Conservation (phyloP, 2,113 vertebrate species). For the Malurus alboscapulatus region DNA sequence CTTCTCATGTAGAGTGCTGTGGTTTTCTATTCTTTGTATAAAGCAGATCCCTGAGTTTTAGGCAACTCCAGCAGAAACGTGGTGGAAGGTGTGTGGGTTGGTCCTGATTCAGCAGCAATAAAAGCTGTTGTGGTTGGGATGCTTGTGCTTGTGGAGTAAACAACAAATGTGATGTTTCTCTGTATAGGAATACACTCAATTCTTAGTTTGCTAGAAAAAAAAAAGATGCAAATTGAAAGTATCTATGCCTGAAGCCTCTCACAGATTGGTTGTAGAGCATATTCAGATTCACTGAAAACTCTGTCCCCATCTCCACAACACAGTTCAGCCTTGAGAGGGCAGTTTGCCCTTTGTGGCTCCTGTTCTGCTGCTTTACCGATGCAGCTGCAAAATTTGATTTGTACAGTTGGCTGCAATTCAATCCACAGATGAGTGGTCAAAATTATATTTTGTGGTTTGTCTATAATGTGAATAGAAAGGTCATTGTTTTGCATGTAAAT, state of each 20-base stretch:
- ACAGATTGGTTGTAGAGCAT: not conserved
- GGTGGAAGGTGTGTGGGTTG: not conserved
- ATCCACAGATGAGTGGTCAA: not conserved
- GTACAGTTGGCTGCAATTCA: not conserved
- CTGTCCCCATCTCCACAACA: not conserved
- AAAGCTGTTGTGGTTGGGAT: not conserved
- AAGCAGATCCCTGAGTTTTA: not conserved
- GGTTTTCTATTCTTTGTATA: not conserved
- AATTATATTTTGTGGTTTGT: not conserved
- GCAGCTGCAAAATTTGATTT: not conserved
- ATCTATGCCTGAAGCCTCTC: not conserved
- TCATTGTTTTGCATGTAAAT: not conserved
- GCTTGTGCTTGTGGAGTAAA: not conserved
- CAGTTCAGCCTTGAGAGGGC: not conserved
- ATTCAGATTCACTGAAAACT: not conserved
- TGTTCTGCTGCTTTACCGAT: not conserved
- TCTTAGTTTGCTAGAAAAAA: not conserved
- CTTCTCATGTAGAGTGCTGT: not conserved
- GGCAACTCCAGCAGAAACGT: not conserved
- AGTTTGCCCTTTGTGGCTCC: not conserved
- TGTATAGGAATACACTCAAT: not conserved
- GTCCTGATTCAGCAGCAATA: not conserved
- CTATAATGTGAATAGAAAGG: not conserved
- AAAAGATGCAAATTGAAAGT: not conserved
- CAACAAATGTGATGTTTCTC: fast-evolving